A percentile compares a stretch with the other conserved stretches of the same genome.
phyloP scores from a whole-genome alignment of 1,140 invertebrate genomes.

The Penaeus japonicus region DNA sequence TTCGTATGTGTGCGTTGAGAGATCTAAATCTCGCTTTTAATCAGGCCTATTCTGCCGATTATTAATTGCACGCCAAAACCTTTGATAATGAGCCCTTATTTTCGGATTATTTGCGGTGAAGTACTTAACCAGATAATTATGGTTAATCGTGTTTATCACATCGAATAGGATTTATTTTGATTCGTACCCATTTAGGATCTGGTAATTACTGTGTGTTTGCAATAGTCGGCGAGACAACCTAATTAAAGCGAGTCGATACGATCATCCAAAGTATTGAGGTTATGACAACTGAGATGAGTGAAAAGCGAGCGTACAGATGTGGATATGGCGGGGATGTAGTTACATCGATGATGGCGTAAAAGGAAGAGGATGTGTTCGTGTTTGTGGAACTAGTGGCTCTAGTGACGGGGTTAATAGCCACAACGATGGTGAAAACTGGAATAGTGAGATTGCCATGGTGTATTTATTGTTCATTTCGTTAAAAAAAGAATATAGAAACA shows the following conservation, averaged over 20 bases:
- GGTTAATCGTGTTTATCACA: constrained; percentile 29
- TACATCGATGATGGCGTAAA: no score
- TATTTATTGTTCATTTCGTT: no score
- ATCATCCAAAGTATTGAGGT: neutral
- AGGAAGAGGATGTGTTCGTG: no score
- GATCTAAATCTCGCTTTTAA: neutral
- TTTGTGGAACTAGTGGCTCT: no score
- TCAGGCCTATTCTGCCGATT: neutral
- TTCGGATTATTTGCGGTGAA: constrained; percentile 20
- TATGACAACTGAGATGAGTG: no score
- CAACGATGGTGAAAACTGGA: no score
- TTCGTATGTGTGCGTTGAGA: no score
- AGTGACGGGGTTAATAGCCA: no score
- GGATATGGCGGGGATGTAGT: no score
- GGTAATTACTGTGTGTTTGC: constrained; percentile 51
- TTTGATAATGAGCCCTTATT: constrained; percentile 36
- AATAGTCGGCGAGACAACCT: constrained; percentile 17
- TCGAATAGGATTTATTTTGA: constrained; percentile 35
- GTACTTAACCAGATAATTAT: constrained; percentile 36
- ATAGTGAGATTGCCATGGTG: no score
- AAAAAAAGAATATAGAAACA: no score
- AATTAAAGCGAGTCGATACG: constrained; percentile 33
- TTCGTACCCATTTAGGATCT: constrained; percentile 21
- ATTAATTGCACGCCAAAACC: neutral
- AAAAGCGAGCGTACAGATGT: no score